Base-by-base conservation (phyloP, 1,140 invertebrate species). In the Lineus longissimus region DNA sequence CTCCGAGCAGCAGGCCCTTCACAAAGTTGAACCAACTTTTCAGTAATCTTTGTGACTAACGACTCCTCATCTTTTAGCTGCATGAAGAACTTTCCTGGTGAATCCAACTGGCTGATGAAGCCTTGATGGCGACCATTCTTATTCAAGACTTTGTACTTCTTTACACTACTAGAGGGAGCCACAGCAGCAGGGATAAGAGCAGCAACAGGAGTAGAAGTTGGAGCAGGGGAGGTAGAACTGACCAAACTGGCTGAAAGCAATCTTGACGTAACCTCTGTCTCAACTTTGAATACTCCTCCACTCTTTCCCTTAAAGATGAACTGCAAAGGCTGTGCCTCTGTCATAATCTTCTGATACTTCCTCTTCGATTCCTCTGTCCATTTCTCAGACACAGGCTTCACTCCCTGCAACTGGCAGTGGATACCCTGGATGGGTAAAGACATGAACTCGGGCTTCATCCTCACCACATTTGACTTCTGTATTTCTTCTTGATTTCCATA, bases 401-500 rank as follows among this genome's bases (percentile, higher is more conserved):
- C 41, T 36, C 63, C 65, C 31, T 63, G 55, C 22, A 76, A 55
- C n/a, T 45, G 57, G 51, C 74, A 74, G 2, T 65, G 68, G 25
- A 74, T 51, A 41, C 71, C 71, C 59, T 74, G 72, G 11, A 57
- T 51, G 11, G 66, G 59, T 1, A 70, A 40, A n/a, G 62, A 36
- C 6, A 73, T 29, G 25, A 76, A 75, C 30, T 63, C 61, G 2
- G 62, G 41, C 11, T 67, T 62, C 36, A 75, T 56, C 19, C 47
- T 36, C 59, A 58, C 64, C 6, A 77, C 63, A 22, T 62, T 45
- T 22, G 63, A 41, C n/a, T 19, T 31, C 17, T 67, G 45, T 2
- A 69, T 55, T 17, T 65, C 63, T 55, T 69, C 70, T 29, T 36
- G 51, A 33, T 72, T 70, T 51, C 73, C 75, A 59, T 68, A 71